phyloP scores from a whole-genome alignment of 1,140 invertebrate species.

The Rhyzopertha dominica region DNA sequence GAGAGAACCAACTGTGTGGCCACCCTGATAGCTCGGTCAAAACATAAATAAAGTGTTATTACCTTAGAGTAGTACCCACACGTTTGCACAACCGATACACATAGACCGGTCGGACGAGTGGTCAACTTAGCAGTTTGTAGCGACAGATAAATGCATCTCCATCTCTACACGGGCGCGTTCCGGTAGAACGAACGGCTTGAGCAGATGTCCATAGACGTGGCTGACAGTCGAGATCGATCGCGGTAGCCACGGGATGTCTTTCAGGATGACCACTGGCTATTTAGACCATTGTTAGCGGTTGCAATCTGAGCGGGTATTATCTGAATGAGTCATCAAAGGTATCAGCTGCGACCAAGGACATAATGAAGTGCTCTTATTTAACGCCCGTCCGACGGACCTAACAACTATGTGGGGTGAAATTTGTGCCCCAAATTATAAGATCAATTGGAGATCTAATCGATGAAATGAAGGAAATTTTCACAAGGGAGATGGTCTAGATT shows the following conservation, averaged over 20 bases:
- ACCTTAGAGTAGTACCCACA: slow-evolving; percentile 19
- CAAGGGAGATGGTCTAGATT: too few relatives aligned
- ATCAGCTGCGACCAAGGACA: slow-evolving; percentile 23
- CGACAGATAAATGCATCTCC: slow-evolving; percentile 15
- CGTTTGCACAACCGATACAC: slow-evolving; percentile 23
- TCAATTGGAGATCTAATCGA: too few relatives aligned
- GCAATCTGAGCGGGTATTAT: slow-evolving; percentile 22
- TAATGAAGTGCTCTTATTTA: too few relatives aligned
- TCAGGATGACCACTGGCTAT: slow-evolving; percentile 37
- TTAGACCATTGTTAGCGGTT: slow-evolving; percentile 28
- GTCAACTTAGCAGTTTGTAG: slow-evolving; percentile 24
- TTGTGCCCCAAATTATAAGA: too few relatives aligned
- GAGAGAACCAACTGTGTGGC: too few relatives aligned
- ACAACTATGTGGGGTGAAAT: too few relatives aligned
- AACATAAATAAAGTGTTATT: slow-evolving; percentile 33
- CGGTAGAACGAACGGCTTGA: slow-evolving; percentile 17
- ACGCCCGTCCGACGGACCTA: too few relatives aligned
- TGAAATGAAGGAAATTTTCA: too few relatives aligned
- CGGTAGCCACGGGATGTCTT: slow-evolving; percentile 35
- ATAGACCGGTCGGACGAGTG: slow-evolving; percentile 21
- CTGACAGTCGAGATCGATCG: slow-evolving; percentile 30
- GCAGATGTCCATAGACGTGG: slow-evolving; percentile 10
- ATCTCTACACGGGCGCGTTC: slow-evolving; percentile 10
- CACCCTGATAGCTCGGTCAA: slow-evolving; percentile 22
- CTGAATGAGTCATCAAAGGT: slow-evolving; percentile 28